These are phyloP conservation scores for Clusia tigrina DNA, from an alignment of 2,888 invertebrate species.

Conservation along the genomic window DNA sequence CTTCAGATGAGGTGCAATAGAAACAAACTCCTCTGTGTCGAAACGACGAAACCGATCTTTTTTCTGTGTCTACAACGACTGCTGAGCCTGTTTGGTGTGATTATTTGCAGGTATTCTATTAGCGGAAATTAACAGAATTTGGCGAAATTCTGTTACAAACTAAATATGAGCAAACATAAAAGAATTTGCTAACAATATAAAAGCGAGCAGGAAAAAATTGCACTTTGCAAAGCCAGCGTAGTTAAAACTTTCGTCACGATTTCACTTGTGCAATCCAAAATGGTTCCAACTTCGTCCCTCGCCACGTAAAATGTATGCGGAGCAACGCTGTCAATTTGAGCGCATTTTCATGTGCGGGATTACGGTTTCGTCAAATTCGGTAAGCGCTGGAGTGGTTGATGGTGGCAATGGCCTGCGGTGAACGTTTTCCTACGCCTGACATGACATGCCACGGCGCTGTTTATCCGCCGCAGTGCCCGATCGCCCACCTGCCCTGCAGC, in stretches of 20 bases:
- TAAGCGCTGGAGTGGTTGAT: neutral
- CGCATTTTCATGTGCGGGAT: neutral
- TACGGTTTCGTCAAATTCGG: neutral
- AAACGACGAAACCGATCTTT: too few species aligned
- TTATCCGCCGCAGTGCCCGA: neutral
- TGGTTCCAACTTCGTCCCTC: neutral
- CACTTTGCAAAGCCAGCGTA: too few species aligned
- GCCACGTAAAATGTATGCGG: neutral
- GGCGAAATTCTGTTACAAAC: too few species aligned
- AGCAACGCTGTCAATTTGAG: neutral
- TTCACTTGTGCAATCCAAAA: neutral
- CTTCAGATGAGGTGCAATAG: too few species aligned
- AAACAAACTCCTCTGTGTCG: too few species aligned
- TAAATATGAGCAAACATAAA: too few species aligned
- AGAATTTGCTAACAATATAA: too few species aligned
- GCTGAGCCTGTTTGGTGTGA: too few species aligned
- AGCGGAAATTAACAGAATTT: too few species aligned
- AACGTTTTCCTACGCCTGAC: neutral
- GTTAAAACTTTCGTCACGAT: slow-evolving; percentile 1
- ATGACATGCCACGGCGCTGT: slow-evolving; percentile 8
- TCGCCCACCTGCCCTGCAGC: neutral
- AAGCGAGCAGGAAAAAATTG: neutral
- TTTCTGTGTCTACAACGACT: too few species aligned
- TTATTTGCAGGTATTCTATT: too few species aligned
- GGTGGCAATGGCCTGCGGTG: neutral